Evolutionary conservation across 2,113 vertebrate species (phyloP).

Genomic region (Peucedramus taeniatus): DNA sequence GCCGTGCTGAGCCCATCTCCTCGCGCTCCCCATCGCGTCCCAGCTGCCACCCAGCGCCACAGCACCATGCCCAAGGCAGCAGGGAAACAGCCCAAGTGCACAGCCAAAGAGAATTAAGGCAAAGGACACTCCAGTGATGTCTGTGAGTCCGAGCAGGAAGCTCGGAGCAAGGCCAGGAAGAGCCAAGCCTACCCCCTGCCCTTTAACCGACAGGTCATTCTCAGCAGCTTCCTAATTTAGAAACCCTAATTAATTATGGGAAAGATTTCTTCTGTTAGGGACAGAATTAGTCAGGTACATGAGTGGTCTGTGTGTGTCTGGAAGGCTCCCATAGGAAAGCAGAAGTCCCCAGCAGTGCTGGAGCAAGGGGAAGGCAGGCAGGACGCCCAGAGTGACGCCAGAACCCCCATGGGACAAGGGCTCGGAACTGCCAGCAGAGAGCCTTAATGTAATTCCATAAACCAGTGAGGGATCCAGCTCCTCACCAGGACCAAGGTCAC

Average conservation of each 20-base stretch:
- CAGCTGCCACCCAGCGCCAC: not conserved
- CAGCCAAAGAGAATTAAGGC: not conserved
- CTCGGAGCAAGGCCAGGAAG: not conserved
- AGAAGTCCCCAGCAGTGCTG: not conserved
- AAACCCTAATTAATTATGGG: not conserved
- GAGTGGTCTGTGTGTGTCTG: not conserved
- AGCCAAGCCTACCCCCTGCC: not conserved
- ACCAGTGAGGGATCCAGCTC: not conserved
- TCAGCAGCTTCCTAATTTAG: not conserved
- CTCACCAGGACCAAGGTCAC: not conserved
- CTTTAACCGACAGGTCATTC: not conserved
- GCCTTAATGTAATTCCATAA: not conserved
- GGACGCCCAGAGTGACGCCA: accelerated
- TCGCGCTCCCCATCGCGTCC: not conserved
- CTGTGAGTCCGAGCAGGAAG: not conserved
- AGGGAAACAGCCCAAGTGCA: not conserved
- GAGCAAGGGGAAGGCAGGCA: not conserved
- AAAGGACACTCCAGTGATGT: not conserved
- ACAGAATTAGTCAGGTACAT: not conserved
- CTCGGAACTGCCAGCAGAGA: not conserved
- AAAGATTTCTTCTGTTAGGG: not conserved
- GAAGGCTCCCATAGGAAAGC: not conserved
- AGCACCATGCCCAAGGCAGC: not conserved
- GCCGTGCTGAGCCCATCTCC: not conserved
- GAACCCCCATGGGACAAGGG: accelerated